Conservation (phyloP, 2,888 invertebrate genomes). For the Noctuana brunneofusca region DNA sequence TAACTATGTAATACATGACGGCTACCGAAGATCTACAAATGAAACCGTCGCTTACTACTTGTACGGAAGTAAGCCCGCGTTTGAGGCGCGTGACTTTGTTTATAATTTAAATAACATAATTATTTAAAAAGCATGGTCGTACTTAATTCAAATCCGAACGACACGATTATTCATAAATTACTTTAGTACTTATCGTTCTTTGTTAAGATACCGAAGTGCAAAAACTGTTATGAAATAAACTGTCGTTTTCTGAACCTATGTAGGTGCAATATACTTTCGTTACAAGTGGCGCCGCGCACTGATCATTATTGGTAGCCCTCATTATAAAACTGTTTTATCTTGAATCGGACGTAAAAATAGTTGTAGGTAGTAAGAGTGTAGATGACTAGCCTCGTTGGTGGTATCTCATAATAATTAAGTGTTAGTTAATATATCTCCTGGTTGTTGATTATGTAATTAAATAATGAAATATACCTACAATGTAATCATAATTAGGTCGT, state of each 20-base stretch:
- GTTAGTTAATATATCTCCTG: conserved; percentile 72
- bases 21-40: neutral
- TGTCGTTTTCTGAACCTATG: too few species aligned
- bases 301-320: conserved; percentile 12
- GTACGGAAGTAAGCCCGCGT: neutral
- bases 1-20: conserved; percentile 27
- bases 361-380: conserved; percentile 57
- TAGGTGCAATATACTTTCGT: neutral
- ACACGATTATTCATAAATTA: too few species aligned
- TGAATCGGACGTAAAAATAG: conserved; percentile 35
- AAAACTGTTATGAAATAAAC: too few species aligned
- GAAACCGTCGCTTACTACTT: neutral
- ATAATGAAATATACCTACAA: conserved; percentile 53
- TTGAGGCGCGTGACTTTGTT: too few species aligned
- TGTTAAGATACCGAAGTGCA: too few species aligned
- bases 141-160: too few species aligned
- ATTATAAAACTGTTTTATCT: conserved; percentile 32
- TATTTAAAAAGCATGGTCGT: too few species aligned
- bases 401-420: conserved; percentile 74
- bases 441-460: conserved; percentile 70
- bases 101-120: too few species aligned
- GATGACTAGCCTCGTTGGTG: conserved; percentile 63
- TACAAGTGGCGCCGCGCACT: conserved; percentile 1
- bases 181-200: too few species aligned
- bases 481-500: conserved; percentile 48